Base-by-base conservation (phyloP, 2,888 invertebrate genomes). In the Amaurobius ferox region DNA sequence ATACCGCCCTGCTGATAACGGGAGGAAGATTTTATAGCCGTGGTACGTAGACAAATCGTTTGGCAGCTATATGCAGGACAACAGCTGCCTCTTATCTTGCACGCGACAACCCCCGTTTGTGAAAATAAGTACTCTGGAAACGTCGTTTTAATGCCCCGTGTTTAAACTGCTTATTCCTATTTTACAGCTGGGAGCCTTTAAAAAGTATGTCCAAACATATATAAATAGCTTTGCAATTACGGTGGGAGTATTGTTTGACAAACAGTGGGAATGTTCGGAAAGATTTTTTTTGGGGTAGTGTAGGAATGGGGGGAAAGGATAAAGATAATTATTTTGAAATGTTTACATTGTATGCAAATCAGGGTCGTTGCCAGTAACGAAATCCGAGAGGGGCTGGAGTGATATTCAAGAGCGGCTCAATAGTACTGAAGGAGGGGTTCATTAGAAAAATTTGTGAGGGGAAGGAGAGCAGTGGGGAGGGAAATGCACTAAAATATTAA, bases 111-210 rank as follows among this genome's bases (percentile, higher is more conserved):
- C 55, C 16, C 55, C 5, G 23, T 44, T 13, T 44, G 23, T 6
- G 55, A n/a, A 55, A 55, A 55, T 55, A 55, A 55, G 23, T 55
- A 16, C 11, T 55, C 3, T 23, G 44, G 44, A 44, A 44, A 44
- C 44, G 44, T 11, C 19, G 23, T 55, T 55, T 55, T 55, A 55
- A 23, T 55, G 55, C 23, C 55, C 19, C 23, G 1, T 1, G 3
- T 55, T 55, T 23, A 23, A 55, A 55, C 19, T 23, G 55, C 55
- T 44, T 44, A 44, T 44, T 44, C 44, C 23, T 2, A 16, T 44
- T 44, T 44, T 44, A 19, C 55, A 55, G 55, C 55, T 55, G 55
- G 55, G 55, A 23, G 23, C 23, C 44, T 55, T 55, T 55, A 55
- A 55, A n/a, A 23, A 55, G 55, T 44, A 13, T 13, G 44, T 44